Percentiles rank a stretch among this genome's conserved stretches.
These are phyloP conservation scores for Drosophila ercepeae DNA, from an alignment of 1,140 invertebrate genomes.

Conservation along the genomic window DNA sequence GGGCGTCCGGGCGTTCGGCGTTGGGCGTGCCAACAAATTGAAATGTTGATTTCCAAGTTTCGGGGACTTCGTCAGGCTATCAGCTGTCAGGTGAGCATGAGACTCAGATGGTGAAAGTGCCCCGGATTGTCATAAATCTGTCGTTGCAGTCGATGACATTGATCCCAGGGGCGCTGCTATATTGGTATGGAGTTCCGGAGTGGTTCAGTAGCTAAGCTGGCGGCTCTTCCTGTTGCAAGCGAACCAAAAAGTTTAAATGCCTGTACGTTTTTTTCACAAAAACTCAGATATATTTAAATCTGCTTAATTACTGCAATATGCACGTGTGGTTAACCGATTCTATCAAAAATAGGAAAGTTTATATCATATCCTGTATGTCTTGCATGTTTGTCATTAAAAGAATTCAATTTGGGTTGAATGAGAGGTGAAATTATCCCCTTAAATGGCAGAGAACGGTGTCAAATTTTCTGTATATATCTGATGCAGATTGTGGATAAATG, in stretches of 20 bases:
- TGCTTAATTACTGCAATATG: conserved; percentile 59
- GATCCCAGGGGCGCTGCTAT: conserved; percentile 15
- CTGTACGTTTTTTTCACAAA: conserved; percentile 65
- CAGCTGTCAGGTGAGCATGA: conserved; percentile 67
- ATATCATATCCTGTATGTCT: no score
- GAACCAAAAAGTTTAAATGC: conserved; percentile 68
- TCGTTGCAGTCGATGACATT: conserved; percentile 60
- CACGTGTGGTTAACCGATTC: conserved; percentile 1
- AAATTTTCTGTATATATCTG: conserved; percentile 66
- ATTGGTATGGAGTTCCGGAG: not conserved
- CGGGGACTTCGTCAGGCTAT: conserved; percentile 27
- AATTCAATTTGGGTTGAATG: not conserved
- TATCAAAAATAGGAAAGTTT: not conserved
- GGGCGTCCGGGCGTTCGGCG: conserved; percentile 14
- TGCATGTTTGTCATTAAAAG: no score
- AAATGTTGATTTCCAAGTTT: conserved; percentile 77
- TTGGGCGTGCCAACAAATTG: conserved; percentile 60
- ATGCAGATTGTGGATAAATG: conserved; percentile 69
- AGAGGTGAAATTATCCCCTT: not conserved
- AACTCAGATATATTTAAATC: conserved; percentile 70
- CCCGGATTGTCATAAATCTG: conserved; percentile 70
- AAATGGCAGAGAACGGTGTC: not conserved
- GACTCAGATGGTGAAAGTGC: conserved; percentile 21
- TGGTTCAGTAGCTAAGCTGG: conserved; percentile 45
- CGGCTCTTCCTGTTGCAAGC: conserved; percentile 23